Base-by-base conservation (phyloP, 2,888 invertebrate genomes). In the Vanessa cardui region DNA sequence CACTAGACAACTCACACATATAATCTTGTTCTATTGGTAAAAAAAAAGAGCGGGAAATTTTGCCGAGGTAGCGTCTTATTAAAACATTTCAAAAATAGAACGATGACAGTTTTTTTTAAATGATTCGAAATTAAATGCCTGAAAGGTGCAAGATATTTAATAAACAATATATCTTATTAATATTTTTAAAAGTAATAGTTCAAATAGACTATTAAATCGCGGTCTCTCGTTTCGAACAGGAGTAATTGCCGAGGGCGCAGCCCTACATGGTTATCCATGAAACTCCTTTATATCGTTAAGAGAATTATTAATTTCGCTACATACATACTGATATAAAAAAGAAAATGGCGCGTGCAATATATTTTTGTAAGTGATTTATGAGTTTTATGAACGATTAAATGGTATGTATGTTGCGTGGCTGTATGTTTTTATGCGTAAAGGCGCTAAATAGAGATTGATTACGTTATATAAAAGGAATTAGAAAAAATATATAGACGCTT, bases 161-260 rank as follows among this genome's bases (percentile, higher is more conserved):
- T 39, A 39, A 39, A 39, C 12, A 39, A 39, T 39, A 39, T 39
- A 39, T 39, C 39, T 12, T 39, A 39, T 39, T 39, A 39, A 12
- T 39, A 12, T 33, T 33, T 33, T 39, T 39, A 12, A 12, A 39
- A 39, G 39, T 39, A 39, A 39, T 39, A 39, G 39, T 39, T 39
- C 39, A 39, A 39, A 39, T 39, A 39, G 39, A 39, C 39, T 39
- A 49, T 47, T 47, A 47, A 49, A 49, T 49, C 18, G 7, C 20
- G 18, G n/a, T 47, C 7, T 47, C 31, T n/a, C 54, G n/a, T 16
- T 31, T 33, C 9, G 21, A 56, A 56, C 54, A 56, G 54, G 33
- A 56, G 56, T 56, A 16, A 39, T n/a, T n/a, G 56, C 56, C 56
- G 56, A 15, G 33, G 33, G 56, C 56, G 33, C 33, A 39, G 31